phyloP scores from a whole-genome alignment of 2,888 invertebrate species.

The Brenthis daphne region DNA sequence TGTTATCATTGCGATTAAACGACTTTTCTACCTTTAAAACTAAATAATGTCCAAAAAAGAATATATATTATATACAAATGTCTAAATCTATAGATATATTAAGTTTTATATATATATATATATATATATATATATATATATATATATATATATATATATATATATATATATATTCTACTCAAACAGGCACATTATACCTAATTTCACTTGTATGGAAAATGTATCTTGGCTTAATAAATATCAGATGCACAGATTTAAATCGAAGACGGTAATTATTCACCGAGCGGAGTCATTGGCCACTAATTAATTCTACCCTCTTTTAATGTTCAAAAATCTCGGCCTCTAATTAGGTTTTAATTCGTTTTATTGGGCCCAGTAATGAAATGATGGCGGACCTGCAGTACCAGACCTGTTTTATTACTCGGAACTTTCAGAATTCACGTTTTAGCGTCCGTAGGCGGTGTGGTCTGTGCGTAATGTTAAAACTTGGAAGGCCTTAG shows the following conservation, averaged over 20 bases:
- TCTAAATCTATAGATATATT: no score
- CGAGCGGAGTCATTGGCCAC: slow-evolving; percentile 77
- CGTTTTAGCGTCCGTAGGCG: slow-evolving; percentile 33
- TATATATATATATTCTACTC: no score
- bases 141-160: no score
- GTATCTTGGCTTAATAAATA: neutral
- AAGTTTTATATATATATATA: no score
- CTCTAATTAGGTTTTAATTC: slow-evolving; percentile 82
- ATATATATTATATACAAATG: no score
- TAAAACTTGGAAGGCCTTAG: slow-evolving; percentile 31
- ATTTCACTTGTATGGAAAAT: no score
- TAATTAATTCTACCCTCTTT: slow-evolving; percentile 80
- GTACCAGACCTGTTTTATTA: slow-evolving; percentile 52
- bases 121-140: no score
- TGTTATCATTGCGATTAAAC: neutral
- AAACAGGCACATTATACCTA: no score
- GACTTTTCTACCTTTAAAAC: neutral
- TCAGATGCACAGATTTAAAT: slow-evolving; percentile 54
- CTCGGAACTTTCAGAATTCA: slow-evolving; percentile 51
- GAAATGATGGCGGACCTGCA: slow-evolving; percentile 63
- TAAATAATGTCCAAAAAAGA: neutral
- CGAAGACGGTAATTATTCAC: slow-evolving; percentile 66
- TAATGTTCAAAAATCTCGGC: slow-evolving; percentile 81
- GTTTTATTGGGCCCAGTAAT: slow-evolving; percentile 77
- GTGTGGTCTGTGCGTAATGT: slow-evolving; percentile 38